Base-by-base conservation (phyloP, 2,888 invertebrate species). In the Hololepta plana region DNA sequence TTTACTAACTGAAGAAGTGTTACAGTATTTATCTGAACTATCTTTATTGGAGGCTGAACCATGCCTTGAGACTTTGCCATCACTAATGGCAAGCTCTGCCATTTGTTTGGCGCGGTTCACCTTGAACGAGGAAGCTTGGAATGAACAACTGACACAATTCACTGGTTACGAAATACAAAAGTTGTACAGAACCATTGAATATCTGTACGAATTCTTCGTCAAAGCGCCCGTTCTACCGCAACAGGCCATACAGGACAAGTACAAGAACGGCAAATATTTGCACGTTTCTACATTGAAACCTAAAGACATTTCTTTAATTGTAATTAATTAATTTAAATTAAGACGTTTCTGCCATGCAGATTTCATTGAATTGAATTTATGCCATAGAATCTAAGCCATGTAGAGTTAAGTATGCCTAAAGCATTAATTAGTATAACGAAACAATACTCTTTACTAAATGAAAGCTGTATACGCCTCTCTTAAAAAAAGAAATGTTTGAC, bases 171-270 rank as follows among this genome's bases (percentile, higher is more conserved):
- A 56, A 21, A 44, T 74, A 13, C 55, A 56, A 5, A 59, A 84
- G 34, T 59, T 91, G 30, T 63, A 64, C 35, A 57, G 64, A 10
- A 73, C 81, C 35, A 57, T 85, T 28, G 54, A 64, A 14, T 63
- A 72, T 43, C 60, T 90, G 31, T 67, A 70, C 30, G 62, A 67
- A 40, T 67, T 80, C 8, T 84, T 82, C 48, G 49, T 59, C 24
- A 67, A 67, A 43, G 76, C 82, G 3, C 50, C 63, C 4, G 58
- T 54, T 20, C 61, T 72, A 38, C 66, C 69, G 19, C 85, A 88
- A 47, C 80, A 80, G 49, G 85, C 90, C 24, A 77, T 90, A 36
- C 69, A 72, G 37, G 88, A 90, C 46, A 93, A 91, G 58, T 93
- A 87, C 59, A 81, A 73, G 53, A 60, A 57, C 38, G 67, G 62